Percentiles rank a stretch among this genome's conserved stretches.
Conservation (phyloP, 2,888 invertebrate genomes). For the Habrosyne pyritoides region DNA sequence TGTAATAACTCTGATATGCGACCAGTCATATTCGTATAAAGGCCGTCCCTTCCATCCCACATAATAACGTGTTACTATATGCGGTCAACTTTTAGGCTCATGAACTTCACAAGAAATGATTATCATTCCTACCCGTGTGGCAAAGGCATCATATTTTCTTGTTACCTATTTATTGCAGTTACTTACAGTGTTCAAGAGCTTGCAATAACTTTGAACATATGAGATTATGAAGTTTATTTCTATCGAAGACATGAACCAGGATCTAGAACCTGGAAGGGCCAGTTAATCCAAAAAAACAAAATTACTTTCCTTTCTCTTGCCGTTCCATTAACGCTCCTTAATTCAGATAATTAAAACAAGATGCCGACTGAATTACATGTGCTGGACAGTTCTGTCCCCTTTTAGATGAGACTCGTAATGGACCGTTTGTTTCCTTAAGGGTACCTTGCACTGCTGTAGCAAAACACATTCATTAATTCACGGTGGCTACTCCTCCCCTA, state of each 20-base stretch:
- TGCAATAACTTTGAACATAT: background rate
- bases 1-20: constrained; percentile 50
- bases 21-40: constrained; percentile 54
- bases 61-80: constrained; percentile 54
- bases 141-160: background rate
- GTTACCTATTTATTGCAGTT: background rate
- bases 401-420: background rate
- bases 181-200: background rate
- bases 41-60: constrained; percentile 47
- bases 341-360: background rate
- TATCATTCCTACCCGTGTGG: background rate
- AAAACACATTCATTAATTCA: constrained; percentile 41
- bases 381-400: background rate
- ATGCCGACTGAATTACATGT: background rate
- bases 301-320: too few species aligned
- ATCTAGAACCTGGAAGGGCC: too few species aligned
- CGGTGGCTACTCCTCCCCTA: constrained; percentile 36
- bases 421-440: background rate
- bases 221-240: too few species aligned
- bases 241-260: too few species aligned
- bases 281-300: too few species aligned
- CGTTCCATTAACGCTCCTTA: background rate
- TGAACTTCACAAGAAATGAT: constrained; percentile 49
- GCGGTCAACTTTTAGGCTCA: constrained; percentile 51
- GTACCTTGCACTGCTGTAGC: constrained; percentile 7